A percentile compares a stretch with the other conserved stretches of the same genome.
Evolutionary conservation across 2,113 vertebrate genomes (phyloP).

Genomic region (Fregetta grallaria): DNA sequence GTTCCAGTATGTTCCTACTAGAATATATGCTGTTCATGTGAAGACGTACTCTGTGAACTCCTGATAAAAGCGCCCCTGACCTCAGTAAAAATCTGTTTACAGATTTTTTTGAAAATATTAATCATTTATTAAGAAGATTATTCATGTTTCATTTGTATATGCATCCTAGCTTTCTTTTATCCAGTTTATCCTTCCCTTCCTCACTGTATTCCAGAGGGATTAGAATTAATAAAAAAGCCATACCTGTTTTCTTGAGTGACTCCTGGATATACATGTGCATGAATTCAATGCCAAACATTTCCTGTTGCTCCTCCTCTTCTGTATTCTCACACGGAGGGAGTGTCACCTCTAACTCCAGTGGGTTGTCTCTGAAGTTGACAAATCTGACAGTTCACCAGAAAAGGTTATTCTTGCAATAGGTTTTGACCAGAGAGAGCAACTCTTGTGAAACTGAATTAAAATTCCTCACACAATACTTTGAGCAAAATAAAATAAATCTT

Average conservation of each 20-base stretch:
- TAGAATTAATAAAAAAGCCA: not conserved
- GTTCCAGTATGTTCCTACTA: not conserved
- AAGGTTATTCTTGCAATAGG: not conserved
- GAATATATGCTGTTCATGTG: not conserved
- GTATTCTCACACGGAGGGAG: slow-evolving; percentile 63
- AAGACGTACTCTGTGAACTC: not conserved
- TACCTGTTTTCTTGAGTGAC: slow-evolving; percentile 66
- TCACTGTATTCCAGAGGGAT: not conserved
- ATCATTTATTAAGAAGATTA: not conserved
- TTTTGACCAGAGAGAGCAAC: not conserved
- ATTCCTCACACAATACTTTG: not conserved
- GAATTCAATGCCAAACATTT: slow-evolving; percentile 91
- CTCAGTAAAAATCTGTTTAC: not conserved
- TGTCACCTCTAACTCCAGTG: slow-evolving; percentile 81
- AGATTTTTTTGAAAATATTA: not conserved
- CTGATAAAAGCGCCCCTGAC: not conserved
- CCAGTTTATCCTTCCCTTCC: not conserved
- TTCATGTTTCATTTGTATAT: not conserved
- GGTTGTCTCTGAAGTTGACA: slow-evolving; percentile 97
- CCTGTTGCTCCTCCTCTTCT: slow-evolving; percentile 84
- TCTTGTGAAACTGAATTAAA: not conserved
- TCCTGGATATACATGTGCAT: slow-evolving; percentile 90
- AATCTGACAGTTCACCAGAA: slow-evolving; percentile 79
- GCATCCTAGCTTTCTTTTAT: not conserved
- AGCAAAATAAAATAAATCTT: not conserved